Evolutionary conservation across 2,113 vertebrate genomes (phyloP), one percentile per base, ranked within the genome.

Genomic region (Struthidea cinerea): DNA sequence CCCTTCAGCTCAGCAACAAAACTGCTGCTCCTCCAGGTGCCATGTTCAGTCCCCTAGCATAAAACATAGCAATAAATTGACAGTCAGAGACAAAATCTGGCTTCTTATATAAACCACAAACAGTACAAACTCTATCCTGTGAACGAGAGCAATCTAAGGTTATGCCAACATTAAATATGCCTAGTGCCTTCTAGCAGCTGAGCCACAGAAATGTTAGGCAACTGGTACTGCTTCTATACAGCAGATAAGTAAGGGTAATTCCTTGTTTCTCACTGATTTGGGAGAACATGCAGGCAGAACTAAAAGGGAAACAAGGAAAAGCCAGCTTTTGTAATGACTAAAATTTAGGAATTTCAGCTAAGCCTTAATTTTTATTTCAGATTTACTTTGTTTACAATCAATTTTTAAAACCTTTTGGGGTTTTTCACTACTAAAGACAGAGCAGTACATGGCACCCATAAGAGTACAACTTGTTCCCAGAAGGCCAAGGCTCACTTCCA

Each of bases 311-410:
- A 76, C 16, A 16, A 83, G 33, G 10, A 83, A 46, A 84, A 79
- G 21, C 3, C 35, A 87, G 35, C 13, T 63, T 83, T 64, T 0
- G 0, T 41, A 84, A 74, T 10, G 0, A 3, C 19, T 61, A 61
- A 33, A 46, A 70, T 55, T 21, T 6, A 55, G 19, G 10, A 32
- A 89, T 65, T 46, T 55, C 41, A 49, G 20, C 42, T 50, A 71
- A 64, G 23, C 17, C 12, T n/a, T 47, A 13, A 5, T 69, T 73
- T 85, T 56, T 18, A 60, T 28, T 86, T 89, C 71, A 59, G 23
- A 15, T 67, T 84, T 70, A 28, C 26, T 76, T 90, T 65, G 32
- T 41, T 71, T 32, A 57, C 14, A 63, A 11, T 9, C 8, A 41
- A 10, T 30, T 85, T 61, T 67, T 10, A 3, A 37, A 65, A 70